Evolutionary conservation across 2,888 invertebrate species (phyloP).

Genomic region (Cecidostiba fungosa): DNA sequence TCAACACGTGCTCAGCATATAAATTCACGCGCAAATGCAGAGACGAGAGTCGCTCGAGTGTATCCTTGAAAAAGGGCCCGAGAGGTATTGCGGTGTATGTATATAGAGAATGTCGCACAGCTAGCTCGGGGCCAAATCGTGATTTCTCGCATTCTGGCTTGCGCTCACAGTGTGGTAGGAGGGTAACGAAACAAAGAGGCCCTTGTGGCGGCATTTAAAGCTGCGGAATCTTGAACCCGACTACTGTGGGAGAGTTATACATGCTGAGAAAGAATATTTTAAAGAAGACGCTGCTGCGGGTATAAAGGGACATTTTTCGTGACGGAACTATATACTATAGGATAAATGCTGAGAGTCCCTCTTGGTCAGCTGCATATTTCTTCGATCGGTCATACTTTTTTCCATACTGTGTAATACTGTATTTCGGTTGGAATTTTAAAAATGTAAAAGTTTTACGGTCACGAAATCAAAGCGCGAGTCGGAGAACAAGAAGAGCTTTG

Average conservation of each 20-base stretch:
- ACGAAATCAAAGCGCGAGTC: not conserved
- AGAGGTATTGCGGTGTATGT: not conserved
- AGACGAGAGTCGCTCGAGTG: not conserved
- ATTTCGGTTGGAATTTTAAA: not conserved
- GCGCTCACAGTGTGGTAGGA: not conserved
- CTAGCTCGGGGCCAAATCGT: constrained; percentile 34
- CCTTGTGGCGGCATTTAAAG: constrained; percentile 32
- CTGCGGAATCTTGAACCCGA: not conserved
- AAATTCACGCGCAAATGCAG: not conserved
- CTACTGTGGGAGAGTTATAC: constrained; percentile 18
- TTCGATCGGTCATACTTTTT: not conserved
- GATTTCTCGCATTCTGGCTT: constrained; percentile 42
- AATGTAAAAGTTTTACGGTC: not conserved
- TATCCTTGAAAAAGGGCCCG: constrained; percentile 1
- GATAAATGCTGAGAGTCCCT: not conserved
- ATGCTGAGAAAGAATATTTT: not conserved
- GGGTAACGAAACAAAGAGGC: constrained; percentile 46
- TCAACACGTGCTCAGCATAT: not conserved
- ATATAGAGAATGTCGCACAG: not conserved
- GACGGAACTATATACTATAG: too few relatives aligned
- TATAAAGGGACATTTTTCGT: not conserved
- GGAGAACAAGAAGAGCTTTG: not conserved
- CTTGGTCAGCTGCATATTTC: constrained; percentile 3
- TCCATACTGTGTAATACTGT: too few relatives aligned
- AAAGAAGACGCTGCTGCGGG: not conserved